Conservation (phyloP, 2,888 invertebrate species). For the Papilio demoleus region DNA sequence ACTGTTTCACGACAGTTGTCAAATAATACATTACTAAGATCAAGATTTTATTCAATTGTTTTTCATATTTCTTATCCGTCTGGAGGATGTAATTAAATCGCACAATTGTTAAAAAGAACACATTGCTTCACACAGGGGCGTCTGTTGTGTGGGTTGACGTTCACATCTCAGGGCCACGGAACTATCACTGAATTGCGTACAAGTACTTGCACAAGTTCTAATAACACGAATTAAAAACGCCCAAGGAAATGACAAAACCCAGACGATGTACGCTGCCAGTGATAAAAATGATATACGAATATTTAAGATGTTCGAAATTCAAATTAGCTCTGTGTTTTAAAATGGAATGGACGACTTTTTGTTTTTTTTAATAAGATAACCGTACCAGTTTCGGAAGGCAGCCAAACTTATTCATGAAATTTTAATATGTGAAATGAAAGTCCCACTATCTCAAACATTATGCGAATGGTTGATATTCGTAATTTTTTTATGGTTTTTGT, state of each 20-base stretch:
- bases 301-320: conserved; percentile 4
- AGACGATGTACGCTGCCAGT: neutral
- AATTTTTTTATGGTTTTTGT: neutral
- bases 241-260: neutral
- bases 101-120: conserved; percentile 22
- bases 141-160: conserved; percentile 21
- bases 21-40: conserved; percentile 5
- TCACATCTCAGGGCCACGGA: conserved; percentile 31
- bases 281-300: neutral
- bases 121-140: conserved; percentile 16
- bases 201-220: conserved; percentile 10
- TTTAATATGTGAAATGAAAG: neutral
- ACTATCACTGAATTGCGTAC: conserved; percentile 13
- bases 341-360: neutral
- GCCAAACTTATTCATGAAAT: neutral
- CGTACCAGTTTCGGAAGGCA: neutral
- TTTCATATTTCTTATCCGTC: neutral
- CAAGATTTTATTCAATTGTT: conserved; percentile 21
- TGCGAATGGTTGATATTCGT: neutral
- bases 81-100: conserved; percentile 18
- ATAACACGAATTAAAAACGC: conserved; percentile 22
- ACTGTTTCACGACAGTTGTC: conserved; percentile 15
- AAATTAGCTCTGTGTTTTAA: neutral
- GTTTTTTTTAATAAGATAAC: neutral
- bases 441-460: neutral